Evolutionary conservation across 2,888 invertebrate species (phyloP), one percentile per base, ranked within the genome.

Genomic region (Mylabris sibirica): DNA sequence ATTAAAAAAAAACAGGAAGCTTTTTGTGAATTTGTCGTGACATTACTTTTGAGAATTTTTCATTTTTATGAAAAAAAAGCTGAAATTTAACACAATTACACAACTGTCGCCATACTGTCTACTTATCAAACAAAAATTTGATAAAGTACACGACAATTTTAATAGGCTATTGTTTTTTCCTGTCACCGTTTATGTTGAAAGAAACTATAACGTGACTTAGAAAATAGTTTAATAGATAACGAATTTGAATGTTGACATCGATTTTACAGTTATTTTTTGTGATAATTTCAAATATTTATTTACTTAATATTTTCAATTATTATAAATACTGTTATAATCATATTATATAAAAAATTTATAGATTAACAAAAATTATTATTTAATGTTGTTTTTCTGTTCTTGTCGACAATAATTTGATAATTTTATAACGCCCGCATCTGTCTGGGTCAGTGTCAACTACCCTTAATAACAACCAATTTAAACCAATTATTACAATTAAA

Each of bases 361-460:
- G 61, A 62, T 41, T 22, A 30, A 24, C 26, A 60, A 62, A 66
- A 67, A 67, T 67, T 49, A 62, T 61, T 57, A 61, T 68, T 64
- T 64, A 60, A 64, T 64, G 63, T n/a, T 44, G 12, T 44, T 44
- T 44, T 44, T 17, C 8, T 41, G 41, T 12, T 17, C 30, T 53
- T 53, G 17, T 49, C 35, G 2, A 35, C 57, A 22, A 53, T 24
- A 59, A 67, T 64, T 60, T 60, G 11, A 60, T 20, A 20, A 49
- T 49, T 49, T 49, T 49, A 20, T 49, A 20, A 49, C 49, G 49
- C 60, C 60, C 17, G 60, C 59, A 49, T 30, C 30, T 38, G 59
- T 62, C 68, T 64, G 64, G 64, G 64, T 64, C 65, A 49, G n/a
- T 65, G 59, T 24, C 66, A 63, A 59, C 66, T 66, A 63, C 41